Percentiles rank a stretch among this genome's conserved stretches.
Evolutionary conservation across 2,888 invertebrate genomes (phyloP).

Genomic region (Tenthredo livida): DNA sequence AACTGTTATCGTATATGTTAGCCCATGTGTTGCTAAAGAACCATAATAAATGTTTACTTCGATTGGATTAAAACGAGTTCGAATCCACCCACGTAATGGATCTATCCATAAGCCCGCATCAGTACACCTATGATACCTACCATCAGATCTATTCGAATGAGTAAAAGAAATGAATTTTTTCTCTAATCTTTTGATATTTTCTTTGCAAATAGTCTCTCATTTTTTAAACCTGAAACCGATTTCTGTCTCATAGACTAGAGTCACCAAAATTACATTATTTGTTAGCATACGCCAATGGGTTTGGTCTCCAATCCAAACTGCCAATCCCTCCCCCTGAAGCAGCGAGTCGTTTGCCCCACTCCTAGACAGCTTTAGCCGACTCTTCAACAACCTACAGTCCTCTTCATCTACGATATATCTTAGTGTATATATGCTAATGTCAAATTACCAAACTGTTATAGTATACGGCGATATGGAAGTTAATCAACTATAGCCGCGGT

Average conservation of each 20-base stretch:
- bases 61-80: background rate
- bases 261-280: background rate
- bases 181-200: background rate
- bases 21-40: background rate
- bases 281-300: constrained; percentile 40
- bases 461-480: background rate
- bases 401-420: constrained; percentile 47
- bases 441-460: background rate
- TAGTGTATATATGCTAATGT: constrained; percentile 4
- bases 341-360: constrained; percentile 39
- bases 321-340: constrained; percentile 46
- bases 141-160: background rate
- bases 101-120: background rate
- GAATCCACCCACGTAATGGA: background rate
- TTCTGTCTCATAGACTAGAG: background rate
- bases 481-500: background rate
- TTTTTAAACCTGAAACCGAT: background rate
- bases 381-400: constrained; percentile 48
- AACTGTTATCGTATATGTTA: background rate
- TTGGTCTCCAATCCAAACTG: constrained; percentile 49
- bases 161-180: background rate
- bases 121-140: background rate
- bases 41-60: background rate
- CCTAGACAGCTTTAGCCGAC: constrained; percentile 44
- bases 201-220: background rate